Evolutionary conservation across 1,140 invertebrate species (phyloP).

Genomic region (Halictus rubicundus): DNA sequence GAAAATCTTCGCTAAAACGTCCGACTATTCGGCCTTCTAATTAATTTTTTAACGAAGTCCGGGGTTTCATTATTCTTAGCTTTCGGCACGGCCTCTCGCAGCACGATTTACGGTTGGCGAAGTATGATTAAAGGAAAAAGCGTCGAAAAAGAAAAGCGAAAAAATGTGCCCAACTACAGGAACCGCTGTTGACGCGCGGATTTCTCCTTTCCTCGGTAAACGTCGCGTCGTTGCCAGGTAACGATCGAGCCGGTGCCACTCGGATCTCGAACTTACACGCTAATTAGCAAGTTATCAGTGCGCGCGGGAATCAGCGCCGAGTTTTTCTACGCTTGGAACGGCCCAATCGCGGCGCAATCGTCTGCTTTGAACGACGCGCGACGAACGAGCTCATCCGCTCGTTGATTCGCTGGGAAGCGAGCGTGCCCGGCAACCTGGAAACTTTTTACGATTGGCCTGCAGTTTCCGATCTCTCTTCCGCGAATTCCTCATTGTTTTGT

Average conservation of each 20-base stretch:
- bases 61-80: too few species aligned
- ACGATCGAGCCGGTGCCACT: not conserved
- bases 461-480: not conserved
- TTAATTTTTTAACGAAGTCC: too few species aligned
- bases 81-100: too few species aligned
- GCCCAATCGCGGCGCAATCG: not conserved
- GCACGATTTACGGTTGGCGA: too few species aligned
- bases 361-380: not conserved
- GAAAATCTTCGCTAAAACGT: too few species aligned
- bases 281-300: conserved; percentile 8
- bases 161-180: too few species aligned
- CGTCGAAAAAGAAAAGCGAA: too few species aligned
- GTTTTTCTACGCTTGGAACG: not conserved
- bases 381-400: not conserved
- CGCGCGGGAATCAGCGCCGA: not conserved
- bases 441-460: not conserved
- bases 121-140: too few species aligned
- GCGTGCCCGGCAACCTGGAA: not conserved
- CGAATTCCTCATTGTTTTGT: not conserved
- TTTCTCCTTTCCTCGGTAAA: too few species aligned
- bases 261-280: not conserved
- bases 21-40: too few species aligned
- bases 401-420: not conserved
- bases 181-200: too few species aligned
- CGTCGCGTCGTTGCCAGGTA: too few species aligned